phyloP scores from a whole-genome alignment of 2,113 vertebrate genomes.

The Crocuta crocuta region DNA sequence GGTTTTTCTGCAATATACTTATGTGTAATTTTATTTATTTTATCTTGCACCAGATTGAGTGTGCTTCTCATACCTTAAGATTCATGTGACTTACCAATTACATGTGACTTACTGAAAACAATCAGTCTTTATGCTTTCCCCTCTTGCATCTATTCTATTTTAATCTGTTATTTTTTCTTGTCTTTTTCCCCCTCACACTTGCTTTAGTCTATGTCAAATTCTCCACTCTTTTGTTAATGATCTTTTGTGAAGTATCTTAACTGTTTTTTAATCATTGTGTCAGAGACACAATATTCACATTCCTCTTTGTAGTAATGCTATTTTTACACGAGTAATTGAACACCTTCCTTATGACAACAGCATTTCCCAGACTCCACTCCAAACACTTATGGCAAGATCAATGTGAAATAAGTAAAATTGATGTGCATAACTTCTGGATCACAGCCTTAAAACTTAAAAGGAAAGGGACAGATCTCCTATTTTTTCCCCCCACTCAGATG shows the following conservation, averaged over 20 bases:
- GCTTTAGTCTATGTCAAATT: background rate
- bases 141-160: background rate
- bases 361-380: background rate
- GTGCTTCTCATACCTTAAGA: background rate
- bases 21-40: slow-evolving; percentile 11
- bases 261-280: background rate
- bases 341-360: background rate
- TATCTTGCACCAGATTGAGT: background rate
- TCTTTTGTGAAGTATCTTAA: background rate
- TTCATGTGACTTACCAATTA: background rate
- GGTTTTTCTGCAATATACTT: background rate
- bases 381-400: background rate
- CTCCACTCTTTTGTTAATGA: background rate
- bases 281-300: background rate
- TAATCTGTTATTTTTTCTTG: background rate
- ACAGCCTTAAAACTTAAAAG: background rate
- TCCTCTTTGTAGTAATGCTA: background rate
- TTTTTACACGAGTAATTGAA: background rate
- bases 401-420: background rate
- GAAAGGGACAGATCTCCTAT: background rate
- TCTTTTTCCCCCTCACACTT: background rate
- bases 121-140: background rate
- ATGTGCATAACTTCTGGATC: background rate
- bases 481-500: background rate
- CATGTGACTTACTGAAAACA: background rate